phyloP scores from a whole-genome alignment of 2,797 vertebrate species.

The Malacoraja senta region DNA sequence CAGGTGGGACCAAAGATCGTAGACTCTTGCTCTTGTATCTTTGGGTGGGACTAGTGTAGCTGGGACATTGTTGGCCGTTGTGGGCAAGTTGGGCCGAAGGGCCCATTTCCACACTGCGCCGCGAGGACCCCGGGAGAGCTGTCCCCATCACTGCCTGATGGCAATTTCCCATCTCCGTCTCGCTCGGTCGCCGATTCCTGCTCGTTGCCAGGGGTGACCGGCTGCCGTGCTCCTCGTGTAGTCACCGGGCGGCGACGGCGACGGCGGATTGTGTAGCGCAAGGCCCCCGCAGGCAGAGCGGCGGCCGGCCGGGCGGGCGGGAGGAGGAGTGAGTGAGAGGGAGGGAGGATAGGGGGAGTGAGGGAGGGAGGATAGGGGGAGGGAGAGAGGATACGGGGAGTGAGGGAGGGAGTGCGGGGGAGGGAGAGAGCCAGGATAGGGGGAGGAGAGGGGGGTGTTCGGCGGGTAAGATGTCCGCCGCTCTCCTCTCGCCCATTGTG shows the following conservation, averaged over 20 bases:
- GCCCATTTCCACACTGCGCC: no score
- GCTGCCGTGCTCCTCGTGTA: no score
- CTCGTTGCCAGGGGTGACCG: neutral
- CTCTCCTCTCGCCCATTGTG: conserved; percentile 71
- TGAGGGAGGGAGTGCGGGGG: no score
- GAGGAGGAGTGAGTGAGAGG: neutral
- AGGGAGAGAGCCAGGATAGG: neutral
- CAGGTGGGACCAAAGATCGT: no score
- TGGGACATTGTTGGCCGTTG: no score
- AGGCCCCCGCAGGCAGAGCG: neutral
- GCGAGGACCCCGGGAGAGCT: neutral
- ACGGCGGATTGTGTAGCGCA: neutral
- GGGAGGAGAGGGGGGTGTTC: neutral
- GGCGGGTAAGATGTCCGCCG: conserved; percentile 60
- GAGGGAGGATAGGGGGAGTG: neutral
- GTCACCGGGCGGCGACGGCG: neutral
- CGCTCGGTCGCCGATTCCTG: neutral
- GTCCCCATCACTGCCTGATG: neutral
- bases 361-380: no score
- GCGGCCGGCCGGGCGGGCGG: neutral
- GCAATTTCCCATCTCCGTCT: neutral
- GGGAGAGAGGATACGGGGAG: neutral
- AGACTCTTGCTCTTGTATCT: no score
- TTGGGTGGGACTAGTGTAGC: no score
- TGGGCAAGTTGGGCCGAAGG: no score